phyloP scores from a whole-genome alignment of 2,113 vertebrate genomes.

The Silurus meridionalis region DNA sequence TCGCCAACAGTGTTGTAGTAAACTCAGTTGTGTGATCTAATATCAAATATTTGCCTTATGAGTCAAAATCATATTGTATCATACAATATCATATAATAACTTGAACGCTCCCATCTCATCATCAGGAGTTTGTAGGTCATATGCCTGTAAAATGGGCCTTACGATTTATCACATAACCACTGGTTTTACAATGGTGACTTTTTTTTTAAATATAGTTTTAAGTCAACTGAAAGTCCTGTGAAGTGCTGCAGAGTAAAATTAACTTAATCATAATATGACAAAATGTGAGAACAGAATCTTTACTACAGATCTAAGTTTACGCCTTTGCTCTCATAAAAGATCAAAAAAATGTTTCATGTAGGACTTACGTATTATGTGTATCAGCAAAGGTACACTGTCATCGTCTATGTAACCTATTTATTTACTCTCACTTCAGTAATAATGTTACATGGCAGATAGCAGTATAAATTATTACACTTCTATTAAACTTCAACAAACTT shows the following conservation, averaged over 20 bases:
- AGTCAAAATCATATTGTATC: neutral
- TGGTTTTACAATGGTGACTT: neutral
- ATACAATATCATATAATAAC: neutral
- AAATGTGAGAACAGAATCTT: no score
- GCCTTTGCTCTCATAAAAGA: no score
- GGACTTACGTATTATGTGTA: neutral
- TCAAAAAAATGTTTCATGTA: no score
- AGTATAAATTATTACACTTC: neutral
- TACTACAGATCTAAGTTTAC: no score
- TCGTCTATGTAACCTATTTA: no score
- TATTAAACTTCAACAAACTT: neutral
- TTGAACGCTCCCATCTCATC: neutral
- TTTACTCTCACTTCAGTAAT: no score
- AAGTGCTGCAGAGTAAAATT: neutral
- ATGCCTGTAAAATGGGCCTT: neutral
- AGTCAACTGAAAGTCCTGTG: neutral
- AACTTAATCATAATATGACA: neutral
- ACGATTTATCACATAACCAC: neutral
- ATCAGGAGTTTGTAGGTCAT: neutral
- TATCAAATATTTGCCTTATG: neutral
- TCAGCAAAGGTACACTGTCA: neutral
- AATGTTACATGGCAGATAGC: neutral
- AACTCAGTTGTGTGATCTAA: no score
- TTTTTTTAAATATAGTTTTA: neutral
- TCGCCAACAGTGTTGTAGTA: no score